Conservation (phyloP, 2,797 vertebrate genomes). For the Acipenser oxyrinchus region DNA sequence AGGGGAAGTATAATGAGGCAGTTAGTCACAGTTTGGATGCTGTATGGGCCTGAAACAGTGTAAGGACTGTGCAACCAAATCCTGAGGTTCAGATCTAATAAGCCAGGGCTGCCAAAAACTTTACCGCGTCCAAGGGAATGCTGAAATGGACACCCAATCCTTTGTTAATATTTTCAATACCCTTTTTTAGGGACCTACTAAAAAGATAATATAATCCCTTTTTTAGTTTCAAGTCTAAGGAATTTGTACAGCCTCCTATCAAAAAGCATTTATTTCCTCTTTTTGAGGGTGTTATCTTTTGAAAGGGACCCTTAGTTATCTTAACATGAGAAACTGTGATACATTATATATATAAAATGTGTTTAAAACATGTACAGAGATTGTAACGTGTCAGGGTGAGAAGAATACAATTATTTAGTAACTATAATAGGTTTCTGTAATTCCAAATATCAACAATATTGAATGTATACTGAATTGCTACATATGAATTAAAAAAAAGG, state of each 20-base stretch:
- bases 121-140: slow-evolving; percentile 5
- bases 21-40: slow-evolving; percentile 56
- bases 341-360: neutral
- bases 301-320: too few relatives aligned
- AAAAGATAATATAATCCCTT: too few relatives aligned
- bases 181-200: too few relatives aligned
- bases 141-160: neutral
- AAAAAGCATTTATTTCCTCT: too few relatives aligned
- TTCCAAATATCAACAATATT: neutral
- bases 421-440: neutral
- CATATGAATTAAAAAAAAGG: neutral
- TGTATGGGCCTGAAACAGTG: slow-evolving; percentile 39
- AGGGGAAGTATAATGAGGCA: slow-evolving; percentile 44
- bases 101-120: slow-evolving; percentile 24
- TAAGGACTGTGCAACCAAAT: slow-evolving; percentile 40
- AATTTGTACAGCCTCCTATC: too few relatives aligned
- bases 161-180: too few relatives aligned
- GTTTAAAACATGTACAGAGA: neutral
- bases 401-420: neutral
- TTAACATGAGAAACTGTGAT: neutral
- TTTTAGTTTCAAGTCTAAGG: too few relatives aligned
- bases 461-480: neutral
- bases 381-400: neutral
- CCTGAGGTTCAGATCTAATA: slow-evolving; percentile 40
- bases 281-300: too few relatives aligned